Evolutionary conservation across 92 coral and sea anemone genomes (phyloP), one percentile per base, ranked within the genome.

Genomic region (Siderastrea radians): DNA sequence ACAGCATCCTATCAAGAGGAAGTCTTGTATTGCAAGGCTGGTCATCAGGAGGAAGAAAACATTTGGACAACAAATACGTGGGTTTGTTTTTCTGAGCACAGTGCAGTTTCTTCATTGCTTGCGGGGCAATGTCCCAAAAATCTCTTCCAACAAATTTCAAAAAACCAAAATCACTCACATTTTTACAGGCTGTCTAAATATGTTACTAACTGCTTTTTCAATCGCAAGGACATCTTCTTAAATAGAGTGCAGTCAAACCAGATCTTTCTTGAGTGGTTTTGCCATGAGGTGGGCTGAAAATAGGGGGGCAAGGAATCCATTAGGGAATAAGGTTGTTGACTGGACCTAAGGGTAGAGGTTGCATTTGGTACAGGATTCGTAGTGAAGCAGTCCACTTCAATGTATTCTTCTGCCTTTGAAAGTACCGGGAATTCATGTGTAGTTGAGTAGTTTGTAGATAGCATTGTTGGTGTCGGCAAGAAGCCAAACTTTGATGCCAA

Each of bases 401-500:
- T 5, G 38, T 26, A 53, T 53, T 53, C 57, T 53, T 53, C 57
- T 53, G 57, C 57, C 57, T 10, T 53, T 53, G 57, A 53, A 53
- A 53, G 57, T 53, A 10, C 10, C 10, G 57, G 4, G 57, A 53
- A 52, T 52, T 51, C 55, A 5, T 52, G 38, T 26, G 38, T 26
- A 26, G 38, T 26, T 26, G 38, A 26, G 38, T 26, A 26, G 38
- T 26, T 26, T 26, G 38, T 26, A 26, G 38, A 26, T 26, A 26
- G 38, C 0, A 48, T 75, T 68, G 53, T 86, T 63, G 8, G 90
- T 72, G 57, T 86, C 80, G 7, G 90, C 74, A 11, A 86, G 85
- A n/a, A 86, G 80, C 90, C 90, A 86, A 58, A 86, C 72, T 59
- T 79, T 86, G 12, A 86, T 70, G 17, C 85, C 90, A 45, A 86